These are phyloP conservation scores for Microcebus lehilahytsara DNA, from an alignment of 2,113 vertebrate species.

Conservation along the genomic window DNA sequence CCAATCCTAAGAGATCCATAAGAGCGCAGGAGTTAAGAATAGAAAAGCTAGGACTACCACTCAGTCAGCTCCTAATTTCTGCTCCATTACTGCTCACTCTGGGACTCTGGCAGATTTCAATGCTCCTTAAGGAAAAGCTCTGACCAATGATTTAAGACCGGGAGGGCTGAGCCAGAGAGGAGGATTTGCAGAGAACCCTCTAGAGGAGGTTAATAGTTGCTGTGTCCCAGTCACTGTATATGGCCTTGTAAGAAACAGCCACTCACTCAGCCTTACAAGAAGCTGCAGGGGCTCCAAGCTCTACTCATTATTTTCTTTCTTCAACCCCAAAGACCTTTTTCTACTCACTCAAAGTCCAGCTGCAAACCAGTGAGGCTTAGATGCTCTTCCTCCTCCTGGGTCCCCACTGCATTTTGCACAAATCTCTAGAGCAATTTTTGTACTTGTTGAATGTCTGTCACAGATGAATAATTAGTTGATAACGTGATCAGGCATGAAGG, in stretches of 20 bases:
- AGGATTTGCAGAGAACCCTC: slow-evolving; percentile 16
- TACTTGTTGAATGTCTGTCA: neutral
- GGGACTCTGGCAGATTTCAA: neutral
- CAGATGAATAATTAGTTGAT: neutral
- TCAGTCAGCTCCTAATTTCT: slow-evolving; percentile 56
- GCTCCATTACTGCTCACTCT: neutral
- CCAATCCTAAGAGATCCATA: slow-evolving; percentile 40
- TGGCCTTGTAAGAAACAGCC: neutral
- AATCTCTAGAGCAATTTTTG: neutral
- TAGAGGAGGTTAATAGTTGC: neutral
- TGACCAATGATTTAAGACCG: neutral
- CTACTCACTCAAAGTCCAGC: neutral
- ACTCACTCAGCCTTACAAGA: neutral
- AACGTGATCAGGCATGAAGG: neutral
- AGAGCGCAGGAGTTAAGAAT: slow-evolving; percentile 58
- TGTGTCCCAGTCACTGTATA: neutral
- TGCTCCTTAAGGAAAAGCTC: slow-evolving; percentile 36
- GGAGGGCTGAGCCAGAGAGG: neutral
- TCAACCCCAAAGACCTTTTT: neutral
- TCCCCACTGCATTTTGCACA: neutral
- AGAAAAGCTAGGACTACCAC: slow-evolving; percentile 48
- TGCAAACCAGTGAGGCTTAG: neutral
- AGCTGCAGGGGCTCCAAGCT: neutral
- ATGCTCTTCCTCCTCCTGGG: neutral
- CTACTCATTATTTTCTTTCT: neutral